Conservation (phyloP, 2,888 invertebrate genomes). For the Antheraea yamamai region DNA sequence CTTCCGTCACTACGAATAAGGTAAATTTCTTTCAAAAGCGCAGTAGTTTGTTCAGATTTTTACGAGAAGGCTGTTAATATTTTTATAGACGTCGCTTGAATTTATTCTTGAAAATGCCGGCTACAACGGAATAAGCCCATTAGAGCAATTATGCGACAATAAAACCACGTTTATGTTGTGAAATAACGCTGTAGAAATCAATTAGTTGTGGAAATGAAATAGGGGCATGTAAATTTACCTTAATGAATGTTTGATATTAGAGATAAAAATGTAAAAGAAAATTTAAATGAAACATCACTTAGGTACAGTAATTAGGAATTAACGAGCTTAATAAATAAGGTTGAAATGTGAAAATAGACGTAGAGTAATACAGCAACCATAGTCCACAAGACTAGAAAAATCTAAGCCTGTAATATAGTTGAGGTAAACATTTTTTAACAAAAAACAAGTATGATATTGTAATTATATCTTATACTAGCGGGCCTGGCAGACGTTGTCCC, state of each 20-base stretch:
- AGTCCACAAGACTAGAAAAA: neutral
- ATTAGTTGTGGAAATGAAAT: conserved; percentile 13
- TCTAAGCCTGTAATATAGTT: neutral
- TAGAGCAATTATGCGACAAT: conserved; percentile 31
- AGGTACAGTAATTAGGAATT: neutral
- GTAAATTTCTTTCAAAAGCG: conserved; percentile 64
- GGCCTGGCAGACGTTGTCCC: no score
- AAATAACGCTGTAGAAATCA: conserved; percentile 21
- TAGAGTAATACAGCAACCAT: neutral
- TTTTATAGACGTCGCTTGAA: conserved; percentile 39
- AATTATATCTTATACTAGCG: neutral
- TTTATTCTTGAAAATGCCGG: conserved; percentile 41
- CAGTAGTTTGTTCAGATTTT: conserved; percentile 50
- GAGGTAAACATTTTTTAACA: neutral
- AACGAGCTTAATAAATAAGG: neutral
- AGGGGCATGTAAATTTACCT: conserved; percentile 24
- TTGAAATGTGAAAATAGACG: neutral
- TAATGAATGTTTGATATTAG: conserved; percentile 20
- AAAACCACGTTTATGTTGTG: conserved; percentile 22
- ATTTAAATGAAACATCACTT: neutral
- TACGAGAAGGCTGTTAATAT: conserved; percentile 42
- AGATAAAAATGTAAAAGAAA: conserved; percentile 16
- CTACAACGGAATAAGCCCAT: conserved; percentile 31
- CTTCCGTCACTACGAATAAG: conserved; percentile 64
- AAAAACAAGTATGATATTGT: neutral